These are phyloP conservation scores for Syngnathus rostellatus DNA, from an alignment of 2,797 vertebrate species.

Conservation along the genomic window DNA sequence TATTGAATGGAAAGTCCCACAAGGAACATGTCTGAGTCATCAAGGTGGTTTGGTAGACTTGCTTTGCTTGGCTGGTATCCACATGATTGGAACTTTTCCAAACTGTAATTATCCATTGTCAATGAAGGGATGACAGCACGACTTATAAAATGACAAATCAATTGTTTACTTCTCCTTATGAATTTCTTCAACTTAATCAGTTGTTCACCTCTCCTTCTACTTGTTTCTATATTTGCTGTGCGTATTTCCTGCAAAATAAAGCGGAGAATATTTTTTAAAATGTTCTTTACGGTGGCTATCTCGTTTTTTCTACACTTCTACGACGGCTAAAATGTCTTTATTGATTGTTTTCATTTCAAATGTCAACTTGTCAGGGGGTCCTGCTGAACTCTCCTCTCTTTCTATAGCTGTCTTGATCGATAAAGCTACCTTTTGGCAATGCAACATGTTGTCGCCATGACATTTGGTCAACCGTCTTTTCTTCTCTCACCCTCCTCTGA, in stretches of 20 bases:
- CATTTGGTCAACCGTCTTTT: conserved; percentile 60
- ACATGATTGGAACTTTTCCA: conserved; percentile 55
- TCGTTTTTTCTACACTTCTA: conserved; percentile 41
- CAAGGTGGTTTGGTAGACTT: conserved; percentile 48
- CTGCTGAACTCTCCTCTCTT: conserved; percentile 45
- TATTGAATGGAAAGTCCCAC: conserved; percentile 23
- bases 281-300: too few relatives aligned
- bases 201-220: not conserved
- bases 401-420: conserved; percentile 63
- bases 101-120: conserved; percentile 29
- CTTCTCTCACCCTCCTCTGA: conserved; percentile 46
- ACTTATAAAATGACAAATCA: conserved; percentile 58
- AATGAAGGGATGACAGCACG: conserved; percentile 33
- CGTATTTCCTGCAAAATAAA: too few relatives aligned
- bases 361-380: conserved; percentile 60
- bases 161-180: not conserved
- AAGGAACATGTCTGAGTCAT: conserved; percentile 42
- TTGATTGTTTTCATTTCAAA: conserved; percentile 54
- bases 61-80: conserved; percentile 35
- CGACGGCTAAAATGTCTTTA: conserved; percentile 56
- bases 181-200: not conserved
- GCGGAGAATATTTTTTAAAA: too few relatives aligned
- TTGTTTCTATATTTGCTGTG: not conserved
- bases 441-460: conserved; percentile 66
- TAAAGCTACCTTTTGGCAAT: conserved; percentile 66